Evolutionary conservation across 2,797 vertebrate species (phyloP).

Genomic region (Myripristis murdjan): DNA sequence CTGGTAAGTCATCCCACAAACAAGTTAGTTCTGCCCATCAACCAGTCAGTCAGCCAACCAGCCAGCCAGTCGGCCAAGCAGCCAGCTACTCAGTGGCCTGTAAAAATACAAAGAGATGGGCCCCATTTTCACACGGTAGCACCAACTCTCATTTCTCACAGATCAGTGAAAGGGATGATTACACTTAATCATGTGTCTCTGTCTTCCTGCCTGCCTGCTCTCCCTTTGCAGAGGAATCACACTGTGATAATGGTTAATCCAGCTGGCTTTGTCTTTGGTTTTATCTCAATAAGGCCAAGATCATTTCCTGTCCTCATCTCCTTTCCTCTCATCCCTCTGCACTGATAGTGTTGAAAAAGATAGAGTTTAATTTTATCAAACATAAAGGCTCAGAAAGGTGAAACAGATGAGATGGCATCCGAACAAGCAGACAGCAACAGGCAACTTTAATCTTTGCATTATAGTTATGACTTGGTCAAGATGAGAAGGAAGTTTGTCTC

Average conservation of each 20-base stretch:
- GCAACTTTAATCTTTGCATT: not conserved
- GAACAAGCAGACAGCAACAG: not conserved
- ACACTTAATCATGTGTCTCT: constrained; percentile 37
- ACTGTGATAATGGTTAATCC: constrained; percentile 21
- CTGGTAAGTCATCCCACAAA: constrained; percentile 13
- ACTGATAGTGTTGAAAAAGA: not conserved
- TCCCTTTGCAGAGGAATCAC: constrained; percentile 12
- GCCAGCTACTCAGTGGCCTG: constrained; percentile 11
- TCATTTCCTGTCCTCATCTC: constrained; percentile 10
- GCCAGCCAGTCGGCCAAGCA: not conserved
- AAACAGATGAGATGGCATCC: not conserved
- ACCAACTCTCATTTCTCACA: constrained; percentile 43
- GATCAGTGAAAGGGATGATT: constrained; percentile 67
- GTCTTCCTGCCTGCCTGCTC: constrained; percentile 11
- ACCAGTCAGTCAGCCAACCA: not conserved
- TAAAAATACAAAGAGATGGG: constrained; percentile 32
- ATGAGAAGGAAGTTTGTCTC: not conserved
- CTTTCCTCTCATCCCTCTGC: not conserved
- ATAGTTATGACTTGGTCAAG: not conserved
- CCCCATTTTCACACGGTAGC: constrained; percentile 39
- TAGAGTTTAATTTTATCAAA: not conserved
- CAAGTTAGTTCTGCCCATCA: constrained; percentile 9
- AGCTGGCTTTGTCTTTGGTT: constrained; percentile 6
- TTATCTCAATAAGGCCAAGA: constrained; percentile 3
- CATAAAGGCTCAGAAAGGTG: not conserved